These are phyloP conservation scores for Linnaemya tessellans DNA, from an alignment of 2,888 invertebrate species.

Conservation along the genomic window DNA sequence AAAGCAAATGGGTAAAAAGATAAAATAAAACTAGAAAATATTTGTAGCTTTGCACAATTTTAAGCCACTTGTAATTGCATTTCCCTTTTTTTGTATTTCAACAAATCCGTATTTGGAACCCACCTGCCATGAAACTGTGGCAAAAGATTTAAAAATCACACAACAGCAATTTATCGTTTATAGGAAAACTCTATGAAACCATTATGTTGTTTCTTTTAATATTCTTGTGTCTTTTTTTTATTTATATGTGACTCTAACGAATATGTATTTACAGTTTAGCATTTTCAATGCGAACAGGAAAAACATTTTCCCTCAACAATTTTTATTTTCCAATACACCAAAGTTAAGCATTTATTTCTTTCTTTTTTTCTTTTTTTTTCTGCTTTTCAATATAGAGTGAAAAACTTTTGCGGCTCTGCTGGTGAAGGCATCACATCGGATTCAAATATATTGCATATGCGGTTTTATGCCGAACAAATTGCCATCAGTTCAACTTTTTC, in stretches of 20 bases:
- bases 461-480: slow-evolving; percentile 88
- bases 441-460: slow-evolving; percentile 88
- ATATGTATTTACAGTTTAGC: slow-evolving; percentile 37
- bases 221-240: neutral
- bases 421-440: slow-evolving; percentile 89
- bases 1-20: neutral
- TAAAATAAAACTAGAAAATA: neutral
- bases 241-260: slow-evolving; percentile 27
- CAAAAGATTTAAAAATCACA: slow-evolving; percentile 44
- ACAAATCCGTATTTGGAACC: neutral
- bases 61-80: slow-evolving; percentile 55
- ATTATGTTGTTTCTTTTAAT: neutral
- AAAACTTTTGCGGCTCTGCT: slow-evolving; percentile 93
- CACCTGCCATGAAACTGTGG: slow-evolving; percentile 21
- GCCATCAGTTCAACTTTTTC: slow-evolving; percentile 87
- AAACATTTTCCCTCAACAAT: neutral
- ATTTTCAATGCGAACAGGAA: neutral
- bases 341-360: slow-evolving; percentile 46
- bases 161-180: slow-evolving; percentile 35
- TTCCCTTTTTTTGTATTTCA: slow-evolving; percentile 14
- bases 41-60: slow-evolving; percentile 22
- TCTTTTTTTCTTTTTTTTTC: slow-evolving; percentile 36
- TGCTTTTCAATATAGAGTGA: slow-evolving; percentile 83
- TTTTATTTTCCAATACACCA: slow-evolving; percentile 21
- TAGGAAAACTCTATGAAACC: neutral